Percentiles rank a stretch among this genome's conserved stretches.
Evolutionary conservation across 1,140 invertebrate genomes (phyloP).

Genomic region (Drosophila lini): DNA sequence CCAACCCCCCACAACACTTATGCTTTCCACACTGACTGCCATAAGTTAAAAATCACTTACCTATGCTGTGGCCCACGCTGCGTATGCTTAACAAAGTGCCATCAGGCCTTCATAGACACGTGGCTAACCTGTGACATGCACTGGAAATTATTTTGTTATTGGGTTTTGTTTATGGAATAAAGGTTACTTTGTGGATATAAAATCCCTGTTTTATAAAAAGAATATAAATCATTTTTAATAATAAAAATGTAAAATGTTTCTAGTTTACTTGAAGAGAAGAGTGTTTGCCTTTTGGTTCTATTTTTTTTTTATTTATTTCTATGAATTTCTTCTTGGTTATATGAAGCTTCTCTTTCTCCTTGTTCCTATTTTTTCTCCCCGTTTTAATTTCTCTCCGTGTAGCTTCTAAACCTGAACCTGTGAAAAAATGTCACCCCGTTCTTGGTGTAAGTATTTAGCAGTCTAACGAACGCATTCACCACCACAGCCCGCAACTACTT

Average conservation of each 20-base stretch:
- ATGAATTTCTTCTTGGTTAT: neutral
- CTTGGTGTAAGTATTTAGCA: slow-evolving; percentile 54
- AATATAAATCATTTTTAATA: too few relatives aligned
- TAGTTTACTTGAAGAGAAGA: too few relatives aligned
- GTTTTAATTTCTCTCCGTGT: slow-evolving; percentile 3
- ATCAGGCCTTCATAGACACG: slow-evolving; percentile 17
- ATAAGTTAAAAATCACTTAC: slow-evolving; percentile 70
- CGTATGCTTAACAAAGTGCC: slow-evolving; percentile 54
- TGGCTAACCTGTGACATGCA: neutral
- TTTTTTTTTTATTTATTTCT: too few relatives aligned
- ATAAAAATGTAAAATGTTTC: too few relatives aligned
- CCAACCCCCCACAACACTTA: slow-evolving; percentile 11
- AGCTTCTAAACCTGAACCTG: slow-evolving; percentile 29
- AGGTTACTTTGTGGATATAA: too few relatives aligned
- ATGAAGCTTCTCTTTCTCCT: neutral
- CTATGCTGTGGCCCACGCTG: slow-evolving; percentile 28
- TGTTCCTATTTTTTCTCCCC: neutral
- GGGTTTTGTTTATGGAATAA: neutral
- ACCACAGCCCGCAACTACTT: slow-evolving; percentile 28
- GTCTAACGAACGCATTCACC: slow-evolving; percentile 65
- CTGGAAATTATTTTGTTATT: neutral
- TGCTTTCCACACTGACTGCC: slow-evolving; percentile 46
- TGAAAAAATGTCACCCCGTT: slow-evolving; percentile 47
- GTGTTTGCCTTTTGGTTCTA: too few relatives aligned
- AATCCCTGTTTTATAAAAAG: too few relatives aligned